A percentile compares a stretch with the other conserved stretches of the same genome.
These are phyloP conservation scores for Agonopterix arenella DNA, from an alignment of 2,888 invertebrate species.

Conservation along the genomic window DNA sequence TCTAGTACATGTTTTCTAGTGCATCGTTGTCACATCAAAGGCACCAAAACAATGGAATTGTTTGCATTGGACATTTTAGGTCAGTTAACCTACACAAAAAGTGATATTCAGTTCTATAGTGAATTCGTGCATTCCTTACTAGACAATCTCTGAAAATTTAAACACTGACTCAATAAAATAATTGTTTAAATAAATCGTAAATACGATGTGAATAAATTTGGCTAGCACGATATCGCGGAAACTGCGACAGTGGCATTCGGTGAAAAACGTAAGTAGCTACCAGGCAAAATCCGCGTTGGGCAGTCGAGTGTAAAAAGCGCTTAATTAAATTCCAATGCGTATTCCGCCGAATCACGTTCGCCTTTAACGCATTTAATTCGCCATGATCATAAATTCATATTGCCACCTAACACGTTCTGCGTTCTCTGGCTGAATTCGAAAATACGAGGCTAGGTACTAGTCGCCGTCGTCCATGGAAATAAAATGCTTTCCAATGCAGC, in stretches of 20 bases:
- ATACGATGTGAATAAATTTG: neutral
- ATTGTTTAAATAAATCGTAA: no score
- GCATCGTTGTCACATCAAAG: no score
- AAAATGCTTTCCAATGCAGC: constrained; percentile 71
- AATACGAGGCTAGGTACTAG: constrained; percentile 41
- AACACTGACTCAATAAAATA: no score
- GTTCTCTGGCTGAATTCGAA: constrained; percentile 53
- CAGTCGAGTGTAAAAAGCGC: constrained; percentile 45
- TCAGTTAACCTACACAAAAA: no score
- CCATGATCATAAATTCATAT: constrained; percentile 67
- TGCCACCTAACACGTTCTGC: constrained; percentile 58
- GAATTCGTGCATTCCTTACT: no score
- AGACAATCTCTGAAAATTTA: no score
- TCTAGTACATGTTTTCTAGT: no score
- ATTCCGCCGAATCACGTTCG: constrained; percentile 45
- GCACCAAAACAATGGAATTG: no score
- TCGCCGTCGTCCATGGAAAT: constrained; percentile 58
- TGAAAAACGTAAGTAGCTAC: constrained; percentile 16
- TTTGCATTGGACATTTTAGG: no score
- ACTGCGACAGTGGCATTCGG: constrained; percentile 17
- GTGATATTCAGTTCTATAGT: no score
- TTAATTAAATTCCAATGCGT: constrained; percentile 57
- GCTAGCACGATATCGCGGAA: neutral
- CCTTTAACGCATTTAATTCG: constrained; percentile 61
- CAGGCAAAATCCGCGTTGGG: constrained; percentile 16